A percentile compares a stretch with the other conserved stretches of the same genome.
Evolutionary conservation across 2,888 invertebrate genomes (phyloP).

Genomic region (Pogonocherus hispidulus): DNA sequence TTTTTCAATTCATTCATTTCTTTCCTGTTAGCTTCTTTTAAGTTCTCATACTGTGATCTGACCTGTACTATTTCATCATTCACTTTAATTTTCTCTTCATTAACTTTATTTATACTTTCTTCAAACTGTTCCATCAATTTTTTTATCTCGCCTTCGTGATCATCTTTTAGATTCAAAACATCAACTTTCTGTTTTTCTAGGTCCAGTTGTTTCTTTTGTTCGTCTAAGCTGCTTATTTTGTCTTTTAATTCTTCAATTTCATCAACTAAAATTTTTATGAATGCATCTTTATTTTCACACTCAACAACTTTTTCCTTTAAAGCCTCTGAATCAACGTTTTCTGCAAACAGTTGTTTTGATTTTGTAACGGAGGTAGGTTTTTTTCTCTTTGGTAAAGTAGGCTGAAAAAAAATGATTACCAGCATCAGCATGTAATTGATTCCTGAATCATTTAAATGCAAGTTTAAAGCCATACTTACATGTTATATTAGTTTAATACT

Average conservation of each 20-base stretch:
- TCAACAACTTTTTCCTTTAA: constrained; percentile 72
- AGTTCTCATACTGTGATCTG: constrained; percentile 40
- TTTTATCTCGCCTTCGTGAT: constrained; percentile 66
- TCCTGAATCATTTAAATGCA: too few relatives aligned
- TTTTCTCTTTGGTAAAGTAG: constrained; percentile 58
- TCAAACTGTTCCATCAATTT: constrained; percentile 65
- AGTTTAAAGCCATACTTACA: too few relatives aligned
- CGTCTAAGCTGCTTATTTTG: constrained; percentile 67
- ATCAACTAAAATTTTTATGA: constrained; percentile 69
- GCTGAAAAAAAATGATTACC: constrained; percentile 60
- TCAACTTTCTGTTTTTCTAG: constrained; percentile 65
- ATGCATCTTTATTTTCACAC: constrained; percentile 71
- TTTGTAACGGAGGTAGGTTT: constrained; percentile 48
- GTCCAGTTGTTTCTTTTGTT: constrained; percentile 65
- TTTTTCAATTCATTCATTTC: constrained; percentile 38
- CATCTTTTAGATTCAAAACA: constrained; percentile 66
- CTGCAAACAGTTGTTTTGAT: constrained; percentile 33
- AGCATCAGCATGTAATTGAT: too few relatives aligned
- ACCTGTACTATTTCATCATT: constrained; percentile 43
- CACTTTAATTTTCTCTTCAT: constrained; percentile 62
- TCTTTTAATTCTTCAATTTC: constrained; percentile 71
- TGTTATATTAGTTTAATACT: too few relatives aligned
- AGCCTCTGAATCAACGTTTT: constrained; percentile 63
- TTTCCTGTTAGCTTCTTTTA: constrained; percentile 41
- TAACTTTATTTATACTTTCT: constrained; percentile 67